Percentiles rank a stretch among this genome's conserved stretches.
Evolutionary conservation across 2,888 invertebrate genomes (phyloP).

Genomic region (Ectobius pallidus): DNA sequence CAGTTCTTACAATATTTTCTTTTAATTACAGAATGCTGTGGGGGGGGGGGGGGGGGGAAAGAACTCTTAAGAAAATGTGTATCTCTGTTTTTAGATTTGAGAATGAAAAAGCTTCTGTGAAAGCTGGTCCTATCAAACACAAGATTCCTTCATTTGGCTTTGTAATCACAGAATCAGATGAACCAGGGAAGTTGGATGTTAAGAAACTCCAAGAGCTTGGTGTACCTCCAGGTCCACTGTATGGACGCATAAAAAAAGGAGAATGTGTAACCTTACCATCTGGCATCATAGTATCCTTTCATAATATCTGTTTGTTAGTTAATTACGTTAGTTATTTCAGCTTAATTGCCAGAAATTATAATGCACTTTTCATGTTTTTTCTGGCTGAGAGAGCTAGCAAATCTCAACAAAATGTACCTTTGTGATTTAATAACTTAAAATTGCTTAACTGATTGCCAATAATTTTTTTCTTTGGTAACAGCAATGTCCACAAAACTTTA

Average conservation of each 20-base stretch:
- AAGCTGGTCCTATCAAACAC: conserved; percentile 53
- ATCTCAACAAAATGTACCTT: too few species aligned
- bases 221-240: conserved; percentile 52
- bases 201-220: conserved; percentile 49
- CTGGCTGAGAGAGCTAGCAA: too few species aligned
- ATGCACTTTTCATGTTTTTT: too few species aligned
- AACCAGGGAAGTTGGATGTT: conserved; percentile 52
- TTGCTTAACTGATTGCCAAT: too few species aligned
- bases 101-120: conserved; percentile 46
- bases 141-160: conserved; percentile 54
- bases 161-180: conserved; percentile 50
- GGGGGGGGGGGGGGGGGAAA: neutral
- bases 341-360: too few species aligned
- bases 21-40: neutral
- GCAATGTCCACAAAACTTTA: too few species aligned
- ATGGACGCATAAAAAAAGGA: conserved; percentile 52
- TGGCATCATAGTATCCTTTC: conserved; percentile 49
- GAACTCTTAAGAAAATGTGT: too few species aligned
- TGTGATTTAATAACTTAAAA: too few species aligned
- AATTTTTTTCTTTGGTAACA: too few species aligned
- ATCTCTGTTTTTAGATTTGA: conserved; percentile 2
- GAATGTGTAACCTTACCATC: conserved; percentile 49
- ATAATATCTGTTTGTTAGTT: neutral
- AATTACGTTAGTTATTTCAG: too few species aligned
- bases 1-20: neutral